Evolutionary conservation across 2,888 invertebrate species (phyloP), one percentile per base, ranked within the genome.

Genomic region (Erannis defoliaria): DNA sequence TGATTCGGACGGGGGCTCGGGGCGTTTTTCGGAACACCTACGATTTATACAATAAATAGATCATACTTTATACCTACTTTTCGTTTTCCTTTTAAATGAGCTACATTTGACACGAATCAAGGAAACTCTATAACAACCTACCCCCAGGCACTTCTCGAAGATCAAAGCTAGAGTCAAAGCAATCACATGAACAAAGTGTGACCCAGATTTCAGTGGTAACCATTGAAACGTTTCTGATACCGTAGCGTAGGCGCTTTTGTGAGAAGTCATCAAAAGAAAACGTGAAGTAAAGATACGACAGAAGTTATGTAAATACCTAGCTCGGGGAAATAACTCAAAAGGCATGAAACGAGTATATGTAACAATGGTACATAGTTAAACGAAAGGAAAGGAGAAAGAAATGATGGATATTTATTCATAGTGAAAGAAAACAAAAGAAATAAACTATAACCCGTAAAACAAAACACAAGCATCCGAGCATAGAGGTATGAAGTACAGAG

Each of bases 121-220:
- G 31, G 37, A 58, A 18, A 45, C 58, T 54, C n/a, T 50, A 16
- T 35, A 46, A 33, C 42, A 48, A 16, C 18, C 31, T 18, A 37
- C 14, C 63, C 51, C 51, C 45, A 54, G 53, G 55, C 46, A 53
- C 42, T 59, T 49, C 38, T 58, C 40, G 26, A 33, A 62, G 63
- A 62, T 66, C 67, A 66, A 63, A 64, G 62, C 57, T 26, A 54
- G 56, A 61, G 59, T 61, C 65, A 69, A 66, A 66, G 61, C 63
- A 62, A 67, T 60, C 62, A 49, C 54, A 69, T 60, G 54, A 67
- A 73, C 72, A 74, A 72, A 70, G 69, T 66, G 55, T 56, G 75
- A 67, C 74, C 74, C 66, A 72, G 64, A 73, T 74, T 60, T 56
- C 33, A 48, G 49, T 46, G 59, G 35, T 55, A 50, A 59, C 54